Base-by-base conservation (phyloP, 2,888 invertebrate species). In the Muschampia staudingeri region DNA sequence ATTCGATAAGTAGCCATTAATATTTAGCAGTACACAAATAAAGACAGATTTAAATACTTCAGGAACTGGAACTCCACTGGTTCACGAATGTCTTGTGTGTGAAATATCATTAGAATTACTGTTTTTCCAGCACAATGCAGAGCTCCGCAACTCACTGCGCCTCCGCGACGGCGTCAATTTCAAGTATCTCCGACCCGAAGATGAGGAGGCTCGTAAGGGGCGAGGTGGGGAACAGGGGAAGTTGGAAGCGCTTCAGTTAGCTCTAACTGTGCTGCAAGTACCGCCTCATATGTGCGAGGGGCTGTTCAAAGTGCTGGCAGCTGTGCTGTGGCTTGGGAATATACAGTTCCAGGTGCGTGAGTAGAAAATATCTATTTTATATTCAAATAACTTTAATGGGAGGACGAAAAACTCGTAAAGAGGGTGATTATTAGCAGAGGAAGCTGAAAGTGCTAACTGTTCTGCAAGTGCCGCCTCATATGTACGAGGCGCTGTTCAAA, bases 241-340 rank as follows among this genome's bases (percentile, higher is more conserved):
- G 92, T 97, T 99, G 91, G 99, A 99, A 90, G 98, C 98, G n/a
- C 95, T 99, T 72, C 97, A 99, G 88, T 97, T 99, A 83, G 99
- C 99, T 0, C 98, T 99, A 92, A 99, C 98, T 34, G 99, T 99
- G 65, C 96, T 99, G 61, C 99, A 99, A 95, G 98, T 99, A 73
- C 98, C 99, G 11, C 97, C 98, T 77, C 98, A 98, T 86, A 98
- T 98, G 98, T 98, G 98, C 92, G 98, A 98, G 92, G 99, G 99
- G 0, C 98, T 99, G 86, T 99, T 99, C 92, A 98, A 98, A 91
- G 98, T 99, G 9, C 94, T 99, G 40, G 98, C 99, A 16, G 99
- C 99, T 1, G 99, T 99, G 86, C 95, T 99, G 78, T 99, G 99
- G 99, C 97, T 99, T 52, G 99, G 99, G 44, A 99, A 99, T 94